A percentile compares a stretch with the other conserved stretches of the same genome.
These are phyloP conservation scores for Myxocyprinus asiaticus DNA, from an alignment of 2,113 vertebrate genomes.

Conservation along the genomic window DNA sequence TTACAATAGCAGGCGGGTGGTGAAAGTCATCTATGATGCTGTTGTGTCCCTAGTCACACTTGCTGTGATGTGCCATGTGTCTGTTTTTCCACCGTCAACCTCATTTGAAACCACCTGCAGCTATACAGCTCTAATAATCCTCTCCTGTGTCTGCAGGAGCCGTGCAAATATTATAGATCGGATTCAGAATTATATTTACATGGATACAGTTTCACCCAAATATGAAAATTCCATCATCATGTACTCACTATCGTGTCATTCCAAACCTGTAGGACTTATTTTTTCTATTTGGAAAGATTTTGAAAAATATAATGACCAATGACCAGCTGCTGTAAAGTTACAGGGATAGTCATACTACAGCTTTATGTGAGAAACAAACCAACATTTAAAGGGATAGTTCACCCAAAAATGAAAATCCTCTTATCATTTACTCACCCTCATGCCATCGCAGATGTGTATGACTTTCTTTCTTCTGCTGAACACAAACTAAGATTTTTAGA, in stretches of 20 bases:
- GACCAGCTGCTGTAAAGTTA: no score
- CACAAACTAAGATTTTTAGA: no score
- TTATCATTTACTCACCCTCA: no score
- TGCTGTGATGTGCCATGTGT: not conserved
- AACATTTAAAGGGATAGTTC: no score
- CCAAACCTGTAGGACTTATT: not conserved
- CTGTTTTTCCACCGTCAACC: slow-evolving; percentile 12
- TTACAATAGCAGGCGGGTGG: not conserved
- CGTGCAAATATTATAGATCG: not conserved
- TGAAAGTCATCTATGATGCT: not conserved
- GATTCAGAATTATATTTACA: not conserved
- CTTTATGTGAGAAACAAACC: no score
- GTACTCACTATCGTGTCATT: no score
- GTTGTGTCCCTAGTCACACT: slow-evolving; percentile 27
- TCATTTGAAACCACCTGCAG: slow-evolving; percentile 17
- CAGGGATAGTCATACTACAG: no score
- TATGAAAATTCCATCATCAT: not conserved
- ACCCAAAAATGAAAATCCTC: no score
- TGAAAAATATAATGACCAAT: no score
- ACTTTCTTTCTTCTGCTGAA: no score
- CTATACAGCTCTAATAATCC: not conserved
- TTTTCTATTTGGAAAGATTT: no score
- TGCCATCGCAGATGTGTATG: no score
- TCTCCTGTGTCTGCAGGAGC: not conserved
- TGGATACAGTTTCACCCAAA: not conserved